These are phyloP conservation scores for Phalera bucephala DNA, from an alignment of 2,888 invertebrate genomes.

Conservation along the genomic window DNA sequence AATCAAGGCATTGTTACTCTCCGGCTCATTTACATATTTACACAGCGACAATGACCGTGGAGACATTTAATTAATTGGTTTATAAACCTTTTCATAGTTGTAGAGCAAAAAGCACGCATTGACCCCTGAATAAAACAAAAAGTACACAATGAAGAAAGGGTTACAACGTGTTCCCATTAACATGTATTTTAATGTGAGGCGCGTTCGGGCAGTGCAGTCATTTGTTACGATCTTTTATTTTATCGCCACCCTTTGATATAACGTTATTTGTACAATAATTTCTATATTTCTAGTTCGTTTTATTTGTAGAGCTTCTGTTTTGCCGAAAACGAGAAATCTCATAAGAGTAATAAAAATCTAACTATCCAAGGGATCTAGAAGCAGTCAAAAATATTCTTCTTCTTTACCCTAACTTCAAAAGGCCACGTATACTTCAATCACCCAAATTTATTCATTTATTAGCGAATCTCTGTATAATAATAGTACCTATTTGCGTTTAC, in stretches of 20 bases:
- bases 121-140: constrained; percentile 80
- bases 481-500: too few relatives aligned
- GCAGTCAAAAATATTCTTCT: too few relatives aligned
- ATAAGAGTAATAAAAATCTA: too few relatives aligned
- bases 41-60: constrained; percentile 77
- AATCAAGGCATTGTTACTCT: constrained; percentile 75
- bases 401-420: too few relatives aligned
- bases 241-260: constrained; percentile 50
- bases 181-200: constrained; percentile 67
- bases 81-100: constrained; percentile 75
- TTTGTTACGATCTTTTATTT: constrained; percentile 71
- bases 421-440: too few relatives aligned
- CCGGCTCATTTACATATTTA: constrained; percentile 77
- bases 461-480: too few relatives aligned
- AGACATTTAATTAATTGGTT: constrained; percentile 82
- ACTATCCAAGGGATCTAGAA: too few relatives aligned
- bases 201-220: constrained; percentile 66
- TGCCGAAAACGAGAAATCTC: too few relatives aligned
- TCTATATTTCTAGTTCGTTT: constrained; percentile 29
- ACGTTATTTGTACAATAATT: constrained; percentile 40
- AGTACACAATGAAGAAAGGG: constrained; percentile 68
- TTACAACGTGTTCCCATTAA: constrained; percentile 75
- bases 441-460: too few relatives aligned
- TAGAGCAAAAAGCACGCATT: constrained; percentile 69
- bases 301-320: too few relatives aligned